Conservation (phyloP, 2,888 invertebrate genomes). For the Cancer borealis region DNA sequence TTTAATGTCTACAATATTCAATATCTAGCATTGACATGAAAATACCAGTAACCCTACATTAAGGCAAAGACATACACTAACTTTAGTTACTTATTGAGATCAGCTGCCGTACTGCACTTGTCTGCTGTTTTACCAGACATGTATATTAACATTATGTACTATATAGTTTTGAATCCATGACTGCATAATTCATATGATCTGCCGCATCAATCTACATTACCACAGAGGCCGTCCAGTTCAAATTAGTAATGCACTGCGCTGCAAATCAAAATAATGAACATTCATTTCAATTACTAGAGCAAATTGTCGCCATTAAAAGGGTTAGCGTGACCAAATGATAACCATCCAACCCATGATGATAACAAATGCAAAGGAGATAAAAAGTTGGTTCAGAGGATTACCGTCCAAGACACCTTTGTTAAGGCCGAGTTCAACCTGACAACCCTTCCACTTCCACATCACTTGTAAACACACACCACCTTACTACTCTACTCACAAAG, state of each 20-base stretch:
- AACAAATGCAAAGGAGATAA: neutral
- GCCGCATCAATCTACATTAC: constrained; percentile 12
- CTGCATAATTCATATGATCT: constrained; percentile 22
- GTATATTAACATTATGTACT: neutral
- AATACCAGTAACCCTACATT: constrained; percentile 36
- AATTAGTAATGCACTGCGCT: neutral
- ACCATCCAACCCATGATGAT: neutral
- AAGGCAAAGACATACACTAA: constrained; percentile 36
- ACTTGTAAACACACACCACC: neutral
- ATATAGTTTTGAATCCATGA: constrained; percentile 7
- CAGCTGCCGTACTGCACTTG: constrained; percentile 25
- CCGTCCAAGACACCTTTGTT: neutral
- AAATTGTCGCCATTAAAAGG: neutral
- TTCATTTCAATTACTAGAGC: neutral
- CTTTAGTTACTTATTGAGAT: constrained; percentile 24
- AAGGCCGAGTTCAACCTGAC: neutral
- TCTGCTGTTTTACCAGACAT: neutral
- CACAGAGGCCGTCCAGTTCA: neutral
- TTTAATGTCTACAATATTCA: neutral
- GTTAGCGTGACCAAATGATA: neutral
- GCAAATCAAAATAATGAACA: neutral
- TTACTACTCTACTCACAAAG: neutral
- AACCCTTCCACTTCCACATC: constrained; percentile 16
- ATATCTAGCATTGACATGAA: constrained; percentile 27
- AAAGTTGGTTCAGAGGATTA: neutral